Evolutionary conservation across 2,113 vertebrate species (phyloP).

Genomic region (Laticauda colubrina): DNA sequence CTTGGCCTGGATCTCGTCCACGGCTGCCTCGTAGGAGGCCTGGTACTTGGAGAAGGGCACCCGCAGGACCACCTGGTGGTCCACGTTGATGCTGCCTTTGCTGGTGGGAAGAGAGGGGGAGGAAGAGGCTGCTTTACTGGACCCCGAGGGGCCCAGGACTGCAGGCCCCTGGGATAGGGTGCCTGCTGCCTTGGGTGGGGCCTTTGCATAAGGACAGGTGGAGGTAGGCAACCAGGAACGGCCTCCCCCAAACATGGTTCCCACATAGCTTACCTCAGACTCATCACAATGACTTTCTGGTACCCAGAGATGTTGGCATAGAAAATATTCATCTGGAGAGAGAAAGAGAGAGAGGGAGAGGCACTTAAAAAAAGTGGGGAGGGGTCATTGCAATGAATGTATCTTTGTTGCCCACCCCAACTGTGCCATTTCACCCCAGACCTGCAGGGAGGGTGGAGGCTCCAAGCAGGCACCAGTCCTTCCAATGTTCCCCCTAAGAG

Average conservation of each 20-base stretch:
- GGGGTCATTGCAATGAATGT: neutral
- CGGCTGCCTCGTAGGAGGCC: rapidly evolving
- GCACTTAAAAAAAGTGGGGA: neutral
- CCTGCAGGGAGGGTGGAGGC: no score
- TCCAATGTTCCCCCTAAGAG: neutral
- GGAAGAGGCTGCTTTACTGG: neutral
- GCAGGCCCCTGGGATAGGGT: neutral
- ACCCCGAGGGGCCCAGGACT: neutral
- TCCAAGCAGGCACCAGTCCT: no score
- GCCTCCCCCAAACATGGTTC: rapidly evolving
- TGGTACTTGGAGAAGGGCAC: neutral
- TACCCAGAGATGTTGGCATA: neutral
- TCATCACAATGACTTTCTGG: neutral
- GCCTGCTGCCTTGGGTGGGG: rapidly evolving
- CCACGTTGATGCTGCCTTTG: neutral
- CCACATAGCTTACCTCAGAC: slow-evolving; percentile 1
- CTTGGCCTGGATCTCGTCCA: neutral
- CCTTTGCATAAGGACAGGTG: neutral
- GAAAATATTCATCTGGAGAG: slow-evolving; percentile 17
- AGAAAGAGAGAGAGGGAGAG: no score
- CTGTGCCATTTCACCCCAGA: neutral
- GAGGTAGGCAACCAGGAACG: neutral
- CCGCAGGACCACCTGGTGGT: neutral
- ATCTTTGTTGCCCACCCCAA: neutral
- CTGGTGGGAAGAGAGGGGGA: neutral